A percentile compares a stretch with the other conserved stretches of the same genome.
Conservation (phyloP, 2,888 invertebrate genomes). For the Agapostemon virescens region DNA sequence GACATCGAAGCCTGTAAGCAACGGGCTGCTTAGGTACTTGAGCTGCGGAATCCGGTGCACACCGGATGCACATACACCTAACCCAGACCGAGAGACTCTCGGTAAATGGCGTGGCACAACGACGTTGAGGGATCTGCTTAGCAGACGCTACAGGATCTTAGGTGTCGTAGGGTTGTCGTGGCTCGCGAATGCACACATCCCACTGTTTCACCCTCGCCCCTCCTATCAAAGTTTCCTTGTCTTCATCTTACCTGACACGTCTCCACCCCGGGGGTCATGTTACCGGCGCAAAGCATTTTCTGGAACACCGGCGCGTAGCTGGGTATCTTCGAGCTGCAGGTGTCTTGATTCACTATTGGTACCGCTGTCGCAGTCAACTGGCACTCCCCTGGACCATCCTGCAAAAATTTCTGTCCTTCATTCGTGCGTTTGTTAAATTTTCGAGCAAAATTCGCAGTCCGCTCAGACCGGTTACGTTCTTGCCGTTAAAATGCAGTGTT, state of each 20-base stretch:
- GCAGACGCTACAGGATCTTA: slow-evolving; percentile 39
- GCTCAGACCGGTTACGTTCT: too few relatives aligned
- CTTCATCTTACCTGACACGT: slow-evolving; percentile 82
- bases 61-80: not conserved
- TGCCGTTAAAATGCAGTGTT: too few relatives aligned
- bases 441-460: too few relatives aligned
- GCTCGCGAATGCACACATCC: slow-evolving; percentile 27
- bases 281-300: slow-evolving; percentile 85
- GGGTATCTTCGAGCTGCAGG: slow-evolving; percentile 60
- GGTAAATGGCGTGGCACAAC: slow-evolving; percentile 41
- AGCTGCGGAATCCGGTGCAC: not conserved
- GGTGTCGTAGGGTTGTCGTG: slow-evolving; percentile 48
- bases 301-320: slow-evolving; percentile 78
- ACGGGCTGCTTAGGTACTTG: not conserved
- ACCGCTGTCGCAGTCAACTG: slow-evolving; percentile 51
- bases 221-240: slow-evolving; percentile 32
- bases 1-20: slow-evolving; percentile 35
- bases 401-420: slow-evolving; percentile 7
- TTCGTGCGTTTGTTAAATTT: not conserved
- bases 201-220: not conserved
- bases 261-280: slow-evolving; percentile 82
- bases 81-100: not conserved
- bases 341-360: slow-evolving; percentile 56
- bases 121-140: slow-evolving; percentile 46
- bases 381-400: slow-evolving; percentile 32